phyloP scores from a whole-genome alignment of 2,797 vertebrate genomes.

The Micrastur ruficollis region DNA sequence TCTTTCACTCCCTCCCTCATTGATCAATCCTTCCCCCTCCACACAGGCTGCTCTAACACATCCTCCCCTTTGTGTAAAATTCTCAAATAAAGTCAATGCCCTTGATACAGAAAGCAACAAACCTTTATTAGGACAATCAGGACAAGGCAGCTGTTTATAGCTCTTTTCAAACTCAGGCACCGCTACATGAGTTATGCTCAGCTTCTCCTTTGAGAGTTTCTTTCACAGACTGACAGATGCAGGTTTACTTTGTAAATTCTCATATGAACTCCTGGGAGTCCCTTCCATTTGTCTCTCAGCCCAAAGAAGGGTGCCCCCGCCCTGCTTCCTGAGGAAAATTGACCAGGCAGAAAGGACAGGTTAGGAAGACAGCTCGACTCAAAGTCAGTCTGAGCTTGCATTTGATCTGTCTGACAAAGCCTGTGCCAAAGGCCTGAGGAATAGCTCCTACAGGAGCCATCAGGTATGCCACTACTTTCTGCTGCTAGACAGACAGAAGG shows the following conservation, averaged over 20 bases:
- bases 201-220: not conserved
- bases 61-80: not conserved
- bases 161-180: not conserved
- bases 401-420: not conserved
- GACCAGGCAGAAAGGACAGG: not conserved
- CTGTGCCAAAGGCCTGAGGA: not conserved
- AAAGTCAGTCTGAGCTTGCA: not conserved
- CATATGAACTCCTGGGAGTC: not conserved
- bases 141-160: not conserved
- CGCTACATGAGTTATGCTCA: not conserved
- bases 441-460: not conserved
- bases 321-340: not conserved
- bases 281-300: not conserved
- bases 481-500: not conserved
- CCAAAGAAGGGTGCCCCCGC: not conserved
- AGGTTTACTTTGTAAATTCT: not conserved
- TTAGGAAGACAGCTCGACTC: not conserved
- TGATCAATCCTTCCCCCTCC: not conserved
- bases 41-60: not conserved
- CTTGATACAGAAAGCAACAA: not conserved
- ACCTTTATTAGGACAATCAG: not conserved
- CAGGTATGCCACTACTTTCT: not conserved
- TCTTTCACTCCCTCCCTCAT: not conserved
- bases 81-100: not conserved
- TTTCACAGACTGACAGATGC: not conserved